Percentiles rank a stretch among this genome's conserved stretches.
These are phyloP conservation scores for Macroglossus sobrinus DNA, from an alignment of 2,113 vertebrate genomes.

Conservation along the genomic window DNA sequence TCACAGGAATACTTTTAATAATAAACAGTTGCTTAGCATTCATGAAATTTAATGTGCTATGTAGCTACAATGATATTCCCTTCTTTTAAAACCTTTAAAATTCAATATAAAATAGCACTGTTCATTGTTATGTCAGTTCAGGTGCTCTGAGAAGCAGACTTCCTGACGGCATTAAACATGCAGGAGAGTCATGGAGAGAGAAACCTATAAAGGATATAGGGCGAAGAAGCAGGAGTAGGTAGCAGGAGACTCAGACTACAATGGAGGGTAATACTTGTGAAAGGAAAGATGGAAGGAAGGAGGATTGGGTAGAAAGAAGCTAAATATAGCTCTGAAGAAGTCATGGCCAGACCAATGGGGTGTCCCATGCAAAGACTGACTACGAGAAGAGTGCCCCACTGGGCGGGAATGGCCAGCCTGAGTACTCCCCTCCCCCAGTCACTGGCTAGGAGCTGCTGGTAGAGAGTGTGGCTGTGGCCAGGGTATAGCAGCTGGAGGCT, in stretches of 20 bases:
- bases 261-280: neutral
- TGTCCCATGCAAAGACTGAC: neutral
- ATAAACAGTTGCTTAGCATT: neutral
- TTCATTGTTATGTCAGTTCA: neutral
- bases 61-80: neutral
- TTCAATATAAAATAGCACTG: neutral
- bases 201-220: neutral
- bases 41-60: neutral
- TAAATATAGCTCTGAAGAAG: neutral
- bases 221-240: neutral
- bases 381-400: accelerated
- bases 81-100: neutral
- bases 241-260: neutral
- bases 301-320: neutral
- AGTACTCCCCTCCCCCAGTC: accelerated
- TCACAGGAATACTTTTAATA: neutral
- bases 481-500: neutral
- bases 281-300: neutral
- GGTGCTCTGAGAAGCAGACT: neutral
- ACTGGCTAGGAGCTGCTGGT: neutral
- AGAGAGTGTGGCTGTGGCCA: neutral
- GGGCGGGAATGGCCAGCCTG: neutral
- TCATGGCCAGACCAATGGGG: neutral
- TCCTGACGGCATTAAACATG: neutral
- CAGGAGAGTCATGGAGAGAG: neutral